Percentiles rank a stretch among this genome's conserved stretches.
Conservation (phyloP, 2,888 invertebrate species). For the Agrenia bidenticulata region DNA sequence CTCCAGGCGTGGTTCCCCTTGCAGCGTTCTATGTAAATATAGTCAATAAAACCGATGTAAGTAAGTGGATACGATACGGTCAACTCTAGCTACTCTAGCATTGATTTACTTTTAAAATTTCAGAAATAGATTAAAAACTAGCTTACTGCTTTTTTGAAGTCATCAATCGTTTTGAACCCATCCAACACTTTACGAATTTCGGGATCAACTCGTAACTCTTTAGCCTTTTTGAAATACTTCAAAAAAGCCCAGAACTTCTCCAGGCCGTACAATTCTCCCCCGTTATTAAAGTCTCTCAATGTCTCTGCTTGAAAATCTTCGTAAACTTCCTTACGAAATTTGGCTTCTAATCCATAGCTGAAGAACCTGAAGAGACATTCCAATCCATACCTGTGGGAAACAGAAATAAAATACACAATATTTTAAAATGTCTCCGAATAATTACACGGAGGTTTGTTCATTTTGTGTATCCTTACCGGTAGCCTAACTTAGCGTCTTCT, state of each 20-base stretch:
- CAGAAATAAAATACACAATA: too few relatives aligned
- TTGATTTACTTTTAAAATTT: neutral
- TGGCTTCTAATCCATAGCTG: slow-evolving; percentile 94
- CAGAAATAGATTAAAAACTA: slow-evolving; percentile 1
- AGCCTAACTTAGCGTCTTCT: slow-evolving; percentile 88
- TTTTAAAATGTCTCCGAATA: too few relatives aligned
- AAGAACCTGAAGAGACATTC: slow-evolving; percentile 88
- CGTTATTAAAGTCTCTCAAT: slow-evolving; percentile 72
- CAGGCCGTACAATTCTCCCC: slow-evolving; percentile 84
- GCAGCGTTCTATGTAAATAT: slow-evolving; percentile 34
- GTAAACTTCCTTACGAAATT: slow-evolving; percentile 92
- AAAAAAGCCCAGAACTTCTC: slow-evolving; percentile 99
- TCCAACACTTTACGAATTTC: slow-evolving; percentile 71
- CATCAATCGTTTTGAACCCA: slow-evolving; percentile 83
- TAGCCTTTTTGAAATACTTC: slow-evolving; percentile 87
- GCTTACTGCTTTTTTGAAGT: slow-evolving; percentile 63
- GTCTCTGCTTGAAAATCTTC: slow-evolving; percentile 95
- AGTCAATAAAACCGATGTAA: too few relatives aligned
- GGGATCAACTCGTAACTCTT: slow-evolving; percentile 71
- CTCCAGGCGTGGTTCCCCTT: slow-evolving; percentile 36
- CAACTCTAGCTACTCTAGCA: slow-evolving; percentile 1
- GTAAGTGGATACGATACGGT: too few relatives aligned
- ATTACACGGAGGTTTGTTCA: too few relatives aligned
- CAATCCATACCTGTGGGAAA: slow-evolving; percentile 61
- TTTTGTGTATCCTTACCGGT: slow-evolving; percentile 64